A percentile compares a stretch with the other conserved stretches of the same genome.
These are phyloP conservation scores for Drosophila pseudotalamancana DNA, from an alignment of 2,888 invertebrate species.

Conservation along the genomic window DNA sequence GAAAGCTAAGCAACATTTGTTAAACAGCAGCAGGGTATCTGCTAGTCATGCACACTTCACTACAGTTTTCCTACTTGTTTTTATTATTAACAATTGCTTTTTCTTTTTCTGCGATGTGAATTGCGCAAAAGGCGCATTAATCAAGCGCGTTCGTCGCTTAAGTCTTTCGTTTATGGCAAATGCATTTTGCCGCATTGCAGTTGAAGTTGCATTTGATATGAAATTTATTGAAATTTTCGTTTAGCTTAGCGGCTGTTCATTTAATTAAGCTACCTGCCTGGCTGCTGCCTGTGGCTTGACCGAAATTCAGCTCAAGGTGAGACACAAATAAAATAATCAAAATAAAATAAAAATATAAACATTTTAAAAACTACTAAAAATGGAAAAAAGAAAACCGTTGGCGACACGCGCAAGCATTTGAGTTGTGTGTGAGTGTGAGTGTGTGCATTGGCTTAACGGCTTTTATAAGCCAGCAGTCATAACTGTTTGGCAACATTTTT, in stretches of 20 bases:
- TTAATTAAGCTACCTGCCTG: constrained; percentile 71
- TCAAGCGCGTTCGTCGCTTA: constrained; percentile 68
- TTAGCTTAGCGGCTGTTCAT: constrained; percentile 38
- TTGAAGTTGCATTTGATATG: constrained; percentile 39
- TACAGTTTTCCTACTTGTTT: constrained; percentile 34
- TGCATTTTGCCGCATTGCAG: constrained; percentile 26
- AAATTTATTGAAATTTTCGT: constrained; percentile 63
- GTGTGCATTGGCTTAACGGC: constrained; percentile 44
- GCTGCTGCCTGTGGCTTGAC: constrained; percentile 63
- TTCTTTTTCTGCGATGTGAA: constrained; percentile 33
- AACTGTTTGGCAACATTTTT: constrained; percentile 62
- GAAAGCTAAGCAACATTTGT: too few relatives aligned
- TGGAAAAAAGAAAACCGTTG: constrained; percentile 56
- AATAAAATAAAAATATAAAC: constrained; percentile 7
- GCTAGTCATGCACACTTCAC: too few relatives aligned
- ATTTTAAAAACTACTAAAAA: constrained; percentile 22
- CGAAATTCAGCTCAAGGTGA: constrained; percentile 80
- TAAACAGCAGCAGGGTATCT: too few relatives aligned
- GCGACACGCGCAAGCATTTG: constrained; percentile 50
- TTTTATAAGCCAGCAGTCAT: constrained; percentile 55
- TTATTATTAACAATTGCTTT: constrained; percentile 1
- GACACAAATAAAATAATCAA: constrained; percentile 33
- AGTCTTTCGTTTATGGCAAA: constrained; percentile 68
- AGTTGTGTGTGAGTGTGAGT: background rate
- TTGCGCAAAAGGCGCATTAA: constrained; percentile 74